phyloP scores from a whole-genome alignment of 2,113 vertebrate species.

The Gymnocephalus cernua region DNA sequence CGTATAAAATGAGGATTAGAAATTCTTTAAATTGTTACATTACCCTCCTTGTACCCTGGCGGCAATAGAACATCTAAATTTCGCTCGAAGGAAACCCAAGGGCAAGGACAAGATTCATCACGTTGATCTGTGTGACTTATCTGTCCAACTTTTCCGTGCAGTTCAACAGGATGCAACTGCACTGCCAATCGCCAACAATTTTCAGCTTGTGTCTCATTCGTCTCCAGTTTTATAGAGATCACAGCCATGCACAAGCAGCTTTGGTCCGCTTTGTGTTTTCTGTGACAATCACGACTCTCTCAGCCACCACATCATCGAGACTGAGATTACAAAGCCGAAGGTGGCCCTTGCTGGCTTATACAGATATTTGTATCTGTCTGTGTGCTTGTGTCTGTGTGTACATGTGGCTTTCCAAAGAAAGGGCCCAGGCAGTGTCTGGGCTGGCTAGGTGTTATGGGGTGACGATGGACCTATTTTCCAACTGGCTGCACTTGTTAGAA shows the following conservation, averaged over 20 bases:
- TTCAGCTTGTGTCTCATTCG: slow-evolving; percentile 31
- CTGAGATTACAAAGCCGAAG: slow-evolving; percentile 64
- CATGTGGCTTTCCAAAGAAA: slow-evolving; percentile 60
- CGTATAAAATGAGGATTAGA: slow-evolving; percentile 24
- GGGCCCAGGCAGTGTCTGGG: slow-evolving; percentile 59
- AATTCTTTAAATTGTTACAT: slow-evolving; percentile 8
- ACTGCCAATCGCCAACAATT: background rate
- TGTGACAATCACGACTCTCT: slow-evolving; percentile 64
- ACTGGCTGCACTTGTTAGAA: slow-evolving; percentile 89
- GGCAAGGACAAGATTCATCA: slow-evolving; percentile 6
- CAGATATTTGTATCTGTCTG: background rate
- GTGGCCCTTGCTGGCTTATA: slow-evolving; percentile 37
- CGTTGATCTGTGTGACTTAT: slow-evolving; percentile 31
- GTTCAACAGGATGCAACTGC: slow-evolving; percentile 13
- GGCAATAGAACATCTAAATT: slow-evolving; percentile 16
- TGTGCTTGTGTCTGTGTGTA: background rate
- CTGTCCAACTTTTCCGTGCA: slow-evolving; percentile 14
- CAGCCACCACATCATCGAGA: slow-evolving; percentile 42
- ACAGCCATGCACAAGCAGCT: slow-evolving; percentile 30
- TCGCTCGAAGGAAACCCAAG: background rate
- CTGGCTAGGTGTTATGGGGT: slow-evolving; percentile 79
- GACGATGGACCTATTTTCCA: slow-evolving; percentile 92
- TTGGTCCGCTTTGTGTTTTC: slow-evolving; percentile 43
- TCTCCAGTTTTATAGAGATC: slow-evolving; percentile 48
- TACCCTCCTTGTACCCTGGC: slow-evolving; percentile 4